Percentiles rank a stretch among this genome's conserved stretches.
Evolutionary conservation across 2,888 invertebrate genomes (phyloP).

Genomic region (Euzophera pinguis): DNA sequence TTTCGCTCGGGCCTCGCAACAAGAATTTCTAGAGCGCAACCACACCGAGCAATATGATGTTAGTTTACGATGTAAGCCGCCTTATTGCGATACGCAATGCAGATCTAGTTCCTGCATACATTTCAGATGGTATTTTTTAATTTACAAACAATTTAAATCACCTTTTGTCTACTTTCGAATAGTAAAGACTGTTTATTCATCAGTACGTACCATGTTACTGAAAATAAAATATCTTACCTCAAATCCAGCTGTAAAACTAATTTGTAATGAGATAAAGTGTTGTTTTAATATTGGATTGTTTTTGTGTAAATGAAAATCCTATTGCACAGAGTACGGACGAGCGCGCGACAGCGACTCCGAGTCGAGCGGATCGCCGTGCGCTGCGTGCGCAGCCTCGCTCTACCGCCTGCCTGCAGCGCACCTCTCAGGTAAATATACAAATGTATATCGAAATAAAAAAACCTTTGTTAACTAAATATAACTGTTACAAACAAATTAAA

Average conservation of each 20-base stretch:
- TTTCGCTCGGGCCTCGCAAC: neutral
- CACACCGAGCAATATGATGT: neutral
- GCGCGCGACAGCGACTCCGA: constrained; percentile 56
- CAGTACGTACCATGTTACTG: no score
- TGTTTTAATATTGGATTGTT: no score
- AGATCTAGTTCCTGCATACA: neutral
- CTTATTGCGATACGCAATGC: neutral
- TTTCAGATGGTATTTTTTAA: neutral
- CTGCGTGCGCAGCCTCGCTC: constrained; percentile 56
- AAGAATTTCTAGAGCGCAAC: neutral
- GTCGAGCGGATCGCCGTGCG: constrained; percentile 67
- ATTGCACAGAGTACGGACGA: constrained; percentile 37
- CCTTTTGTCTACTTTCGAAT: no score
- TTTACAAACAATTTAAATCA: no score
- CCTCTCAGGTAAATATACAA: constrained; percentile 33
- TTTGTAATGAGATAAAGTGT: no score
- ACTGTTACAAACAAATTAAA: no score
- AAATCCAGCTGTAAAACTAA: no score
- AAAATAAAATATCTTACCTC: no score
- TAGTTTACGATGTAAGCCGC: neutral
- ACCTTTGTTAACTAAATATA: no score
- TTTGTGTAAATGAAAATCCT: neutral
- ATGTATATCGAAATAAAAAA: no score
- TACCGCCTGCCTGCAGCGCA: constrained; percentile 51
- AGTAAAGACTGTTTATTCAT: no score